Conservation (phyloP, 2,797 vertebrate species). For the Garrulus glandarius region DNA sequence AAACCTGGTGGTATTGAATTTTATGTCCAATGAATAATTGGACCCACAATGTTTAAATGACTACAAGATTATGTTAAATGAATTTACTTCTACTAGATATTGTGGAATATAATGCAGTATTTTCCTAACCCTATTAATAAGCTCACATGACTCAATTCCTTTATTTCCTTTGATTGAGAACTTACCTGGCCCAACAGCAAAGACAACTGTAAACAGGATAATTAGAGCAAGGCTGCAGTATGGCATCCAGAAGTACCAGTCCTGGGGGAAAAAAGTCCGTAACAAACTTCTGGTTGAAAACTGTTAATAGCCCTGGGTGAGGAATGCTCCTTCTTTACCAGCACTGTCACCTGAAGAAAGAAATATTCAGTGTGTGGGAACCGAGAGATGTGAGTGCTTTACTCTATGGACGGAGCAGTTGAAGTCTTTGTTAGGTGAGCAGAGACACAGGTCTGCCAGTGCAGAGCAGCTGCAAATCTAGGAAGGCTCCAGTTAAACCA, state of each 20-base stretch:
- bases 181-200: conserved; percentile 90
- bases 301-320: neutral
- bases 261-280: conserved; percentile 43
- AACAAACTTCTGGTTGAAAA: neutral
- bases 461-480: neutral
- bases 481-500: neutral
- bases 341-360: neutral
- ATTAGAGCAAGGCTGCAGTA: conserved; percentile 87
- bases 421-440: neutral
- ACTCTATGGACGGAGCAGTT: neutral
- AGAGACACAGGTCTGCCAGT: neutral
- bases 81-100: neutral
- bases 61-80: neutral
- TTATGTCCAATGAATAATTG: neutral
- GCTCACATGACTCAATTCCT: neutral
- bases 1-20: neutral
- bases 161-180: neutral
- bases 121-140: neutral
- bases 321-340: neutral
- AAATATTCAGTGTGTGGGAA: neutral
- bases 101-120: neutral
- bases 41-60: neutral
- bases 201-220: conserved; percentile 88
- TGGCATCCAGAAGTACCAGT: conserved; percentile 81
- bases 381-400: neutral